These are phyloP conservation scores for Drosophila paulistorum DNA, from an alignment of 1,140 invertebrate species.

Conservation along the genomic window DNA sequence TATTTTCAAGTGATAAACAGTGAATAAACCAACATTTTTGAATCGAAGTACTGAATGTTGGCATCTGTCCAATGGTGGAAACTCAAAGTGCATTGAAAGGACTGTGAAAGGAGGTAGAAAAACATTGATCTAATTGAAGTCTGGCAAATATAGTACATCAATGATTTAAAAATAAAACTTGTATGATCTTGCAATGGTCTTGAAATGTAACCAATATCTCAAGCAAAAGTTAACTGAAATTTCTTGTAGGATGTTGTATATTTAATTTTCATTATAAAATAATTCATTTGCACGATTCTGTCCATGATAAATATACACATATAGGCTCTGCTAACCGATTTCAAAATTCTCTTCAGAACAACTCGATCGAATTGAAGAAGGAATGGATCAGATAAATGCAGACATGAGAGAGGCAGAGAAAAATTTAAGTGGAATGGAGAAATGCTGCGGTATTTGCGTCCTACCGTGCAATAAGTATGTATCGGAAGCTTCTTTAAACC, in stretches of 20 bases:
- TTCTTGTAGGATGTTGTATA: too few species aligned
- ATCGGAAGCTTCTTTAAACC: neutral
- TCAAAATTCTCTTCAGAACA: conserved; percentile 87
- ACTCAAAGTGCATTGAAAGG: too few species aligned
- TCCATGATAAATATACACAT: neutral
- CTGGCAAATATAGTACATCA: too few species aligned
- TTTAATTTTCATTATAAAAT: too few species aligned
- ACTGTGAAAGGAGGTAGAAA: too few species aligned
- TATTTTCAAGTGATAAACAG: neutral
- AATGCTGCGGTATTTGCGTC: conserved; percentile 99
- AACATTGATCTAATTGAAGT: too few species aligned
- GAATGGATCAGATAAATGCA: conserved; percentile 99
- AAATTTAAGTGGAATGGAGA: conserved; percentile 99
- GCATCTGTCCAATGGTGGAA: too few species aligned
- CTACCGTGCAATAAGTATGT: conserved; percentile 96
- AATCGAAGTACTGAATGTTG: too few species aligned
- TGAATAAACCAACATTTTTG: neutral
- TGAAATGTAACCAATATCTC: too few species aligned
- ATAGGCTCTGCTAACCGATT: neutral
- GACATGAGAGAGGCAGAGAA: conserved; percentile 99
- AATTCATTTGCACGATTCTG: neutral
- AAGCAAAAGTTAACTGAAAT: too few species aligned
- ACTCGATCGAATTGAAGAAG: conserved; percentile 99
- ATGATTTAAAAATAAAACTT: too few species aligned
- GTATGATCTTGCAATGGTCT: too few species aligned